A percentile compares a stretch with the other conserved stretches of the same genome.
Evolutionary conservation across 2,888 invertebrate genomes (phyloP).

Genomic region (Euclidia mi): DNA sequence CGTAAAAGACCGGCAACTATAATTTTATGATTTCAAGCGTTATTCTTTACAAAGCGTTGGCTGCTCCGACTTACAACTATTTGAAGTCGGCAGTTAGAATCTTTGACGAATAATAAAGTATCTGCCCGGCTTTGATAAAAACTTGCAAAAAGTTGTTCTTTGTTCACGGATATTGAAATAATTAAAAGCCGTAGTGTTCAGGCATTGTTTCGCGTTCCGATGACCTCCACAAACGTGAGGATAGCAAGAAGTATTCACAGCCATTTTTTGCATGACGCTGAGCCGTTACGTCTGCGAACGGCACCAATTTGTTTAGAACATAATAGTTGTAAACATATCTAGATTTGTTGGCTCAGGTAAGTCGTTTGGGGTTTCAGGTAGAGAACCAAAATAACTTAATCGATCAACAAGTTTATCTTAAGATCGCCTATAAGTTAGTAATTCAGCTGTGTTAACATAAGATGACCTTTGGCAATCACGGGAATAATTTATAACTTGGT

Average conservation of each 20-base stretch:
- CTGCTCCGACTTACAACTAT: slow-evolving; percentile 9
- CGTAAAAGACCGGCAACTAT: slow-evolving; percentile 27
- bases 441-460: slow-evolving; percentile 6
- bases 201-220: slow-evolving; percentile 21
- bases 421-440: slow-evolving; percentile 3
- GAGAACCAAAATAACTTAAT: slow-evolving; percentile 8
- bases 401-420: slow-evolving; percentile 9
- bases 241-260: slow-evolving; percentile 28
- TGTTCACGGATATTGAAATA: slow-evolving; percentile 37
- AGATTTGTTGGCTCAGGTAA: slow-evolving; percentile 9
- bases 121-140: slow-evolving; percentile 26
- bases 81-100: slow-evolving; percentile 12
- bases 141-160: slow-evolving; percentile 26
- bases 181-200: slow-evolving; percentile 31
- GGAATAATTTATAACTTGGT: slow-evolving; percentile 10
- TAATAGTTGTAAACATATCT: slow-evolving; percentile 9
- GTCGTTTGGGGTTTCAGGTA: slow-evolving; percentile 5
- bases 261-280: slow-evolving; percentile 42
- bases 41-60: slow-evolving; percentile 9
- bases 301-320: slow-evolving; percentile 42
- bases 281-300: slow-evolving; percentile 44
- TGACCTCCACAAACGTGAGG: slow-evolving; percentile 47
- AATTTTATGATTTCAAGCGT: slow-evolving; percentile 17
- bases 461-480: slow-evolving; percentile 8
- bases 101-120: slow-evolving; percentile 28